These are phyloP conservation scores for Hypotaenidia okinawae DNA, from an alignment of 2,797 vertebrate genomes.

Conservation along the genomic window DNA sequence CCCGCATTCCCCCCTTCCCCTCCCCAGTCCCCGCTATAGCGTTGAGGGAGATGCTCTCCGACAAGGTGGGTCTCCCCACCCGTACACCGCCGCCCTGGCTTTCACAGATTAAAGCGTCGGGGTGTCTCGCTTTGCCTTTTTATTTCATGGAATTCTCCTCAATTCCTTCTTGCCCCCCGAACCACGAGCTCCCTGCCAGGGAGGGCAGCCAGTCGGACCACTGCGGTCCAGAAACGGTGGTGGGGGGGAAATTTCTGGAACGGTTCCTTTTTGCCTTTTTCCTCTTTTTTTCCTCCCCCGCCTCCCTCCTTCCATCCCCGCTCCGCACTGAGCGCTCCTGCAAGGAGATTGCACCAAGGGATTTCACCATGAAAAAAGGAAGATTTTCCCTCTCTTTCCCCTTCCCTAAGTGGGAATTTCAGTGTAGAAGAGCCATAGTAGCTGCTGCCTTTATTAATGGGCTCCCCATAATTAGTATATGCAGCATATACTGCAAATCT, in stretches of 20 bases:
- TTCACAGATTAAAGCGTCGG: accelerated
- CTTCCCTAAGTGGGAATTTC: background rate
- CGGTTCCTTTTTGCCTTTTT: background rate
- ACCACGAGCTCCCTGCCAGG: background rate
- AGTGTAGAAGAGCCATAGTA: background rate
- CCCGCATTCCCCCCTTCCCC: background rate
- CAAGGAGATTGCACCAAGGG: background rate
- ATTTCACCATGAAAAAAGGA: background rate
- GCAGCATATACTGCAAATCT: background rate
- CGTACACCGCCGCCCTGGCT: background rate
- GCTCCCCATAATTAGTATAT: background rate
- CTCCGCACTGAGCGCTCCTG: background rate
- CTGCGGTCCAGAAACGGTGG: background rate
- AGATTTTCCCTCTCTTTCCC: background rate
- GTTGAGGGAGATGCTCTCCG: background rate
- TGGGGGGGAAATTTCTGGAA: background rate
- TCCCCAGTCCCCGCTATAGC: background rate
- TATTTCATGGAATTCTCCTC: background rate
- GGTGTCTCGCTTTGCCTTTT: background rate
- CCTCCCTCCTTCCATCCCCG: background rate
- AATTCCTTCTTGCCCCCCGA: background rate
- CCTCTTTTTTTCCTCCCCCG: background rate
- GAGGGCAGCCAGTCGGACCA: background rate
- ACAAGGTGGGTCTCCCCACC: background rate
- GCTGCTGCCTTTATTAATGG: background rate